Evolutionary conservation across 2,113 vertebrate species (phyloP).

Genomic region (Colossoma macropomum): DNA sequence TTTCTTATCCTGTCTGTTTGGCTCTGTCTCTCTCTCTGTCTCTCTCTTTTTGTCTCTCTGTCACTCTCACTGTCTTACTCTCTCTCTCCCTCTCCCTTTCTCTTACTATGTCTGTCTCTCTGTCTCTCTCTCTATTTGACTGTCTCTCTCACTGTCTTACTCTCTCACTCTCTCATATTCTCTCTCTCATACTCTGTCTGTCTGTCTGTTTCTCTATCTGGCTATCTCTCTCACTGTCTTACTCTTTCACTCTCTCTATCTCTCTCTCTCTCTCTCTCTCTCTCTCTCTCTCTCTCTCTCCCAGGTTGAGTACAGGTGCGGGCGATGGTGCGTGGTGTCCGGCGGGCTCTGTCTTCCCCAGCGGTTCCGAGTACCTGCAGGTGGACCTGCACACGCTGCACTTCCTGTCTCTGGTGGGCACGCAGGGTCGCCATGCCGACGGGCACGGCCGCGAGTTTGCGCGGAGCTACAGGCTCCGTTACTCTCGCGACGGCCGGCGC

Average conservation of each 20-base stretch:
- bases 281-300: slow-evolving; percentile 18
- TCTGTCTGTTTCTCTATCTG: neutral
- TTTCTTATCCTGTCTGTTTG: too few relatives aligned
- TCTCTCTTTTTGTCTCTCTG: too few relatives aligned
- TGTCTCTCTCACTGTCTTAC: too few relatives aligned
- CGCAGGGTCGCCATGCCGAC: slow-evolving; percentile 90
- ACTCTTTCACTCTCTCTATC: slow-evolving; percentile 17
- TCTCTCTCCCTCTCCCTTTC: too few relatives aligned
- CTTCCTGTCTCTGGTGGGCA: slow-evolving; percentile 90
- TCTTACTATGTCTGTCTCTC: too few relatives aligned
- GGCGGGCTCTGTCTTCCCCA: slow-evolving; percentile 83
- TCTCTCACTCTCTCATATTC: too few relatives aligned
- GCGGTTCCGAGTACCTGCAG: slow-evolving; percentile 88
- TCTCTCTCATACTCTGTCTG: neutral
- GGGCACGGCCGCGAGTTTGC: slow-evolving; percentile 93
- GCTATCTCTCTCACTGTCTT: neutral
- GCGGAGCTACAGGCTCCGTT: slow-evolving; percentile 84
- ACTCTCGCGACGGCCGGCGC: slow-evolving; percentile 86
- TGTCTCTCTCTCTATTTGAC: too few relatives aligned
- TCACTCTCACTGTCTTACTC: too few relatives aligned
- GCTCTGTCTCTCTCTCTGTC: too few relatives aligned
- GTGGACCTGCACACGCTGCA: slow-evolving; percentile 85
- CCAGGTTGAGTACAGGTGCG: slow-evolving; percentile 86
- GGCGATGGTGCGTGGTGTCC: slow-evolving; percentile 96
- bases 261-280: neutral